Evolutionary conservation across 2,888 invertebrate species (phyloP).

Genomic region (Ferrisia virgata): DNA sequence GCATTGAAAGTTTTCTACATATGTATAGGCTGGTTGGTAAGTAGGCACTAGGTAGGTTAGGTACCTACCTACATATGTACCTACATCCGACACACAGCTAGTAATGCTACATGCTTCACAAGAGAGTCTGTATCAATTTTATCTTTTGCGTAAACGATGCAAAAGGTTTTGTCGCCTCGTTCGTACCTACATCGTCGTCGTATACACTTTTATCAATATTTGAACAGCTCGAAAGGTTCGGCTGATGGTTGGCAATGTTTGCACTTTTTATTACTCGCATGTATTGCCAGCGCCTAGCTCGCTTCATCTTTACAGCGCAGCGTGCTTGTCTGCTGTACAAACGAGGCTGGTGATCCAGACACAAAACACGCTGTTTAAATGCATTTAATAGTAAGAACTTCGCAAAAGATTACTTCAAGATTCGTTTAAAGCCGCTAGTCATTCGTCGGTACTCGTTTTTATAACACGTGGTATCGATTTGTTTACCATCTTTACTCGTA

Average conservation of each 20-base stretch:
- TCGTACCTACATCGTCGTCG: neutral
- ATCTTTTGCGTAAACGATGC: slow-evolving; percentile 6
- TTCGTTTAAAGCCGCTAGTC: neutral
- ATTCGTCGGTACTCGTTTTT: neutral
- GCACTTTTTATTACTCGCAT: neutral
- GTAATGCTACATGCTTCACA: no score
- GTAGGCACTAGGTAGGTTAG: no score
- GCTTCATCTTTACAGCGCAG: neutral
- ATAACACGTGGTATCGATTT: neutral
- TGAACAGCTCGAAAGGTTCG: neutral
- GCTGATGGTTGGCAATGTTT: neutral
- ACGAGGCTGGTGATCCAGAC: no score
- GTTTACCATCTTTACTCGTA: no score
- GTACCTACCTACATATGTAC: no score
- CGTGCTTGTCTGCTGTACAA: no score
- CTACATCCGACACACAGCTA: no score
- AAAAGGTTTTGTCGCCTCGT: neutral
- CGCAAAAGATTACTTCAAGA: neutral
- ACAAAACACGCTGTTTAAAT: neutral
- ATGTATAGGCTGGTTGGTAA: no score
- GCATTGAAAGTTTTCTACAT: neutral
- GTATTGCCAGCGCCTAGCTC: neutral
- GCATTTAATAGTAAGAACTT: neutral
- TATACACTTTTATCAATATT: slow-evolving; percentile 13
- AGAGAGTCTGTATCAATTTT: slow-evolving; percentile 10